Evolutionary conservation across 1,140 invertebrate species (phyloP).

Genomic region (Neotoxoptera formosana): DNA sequence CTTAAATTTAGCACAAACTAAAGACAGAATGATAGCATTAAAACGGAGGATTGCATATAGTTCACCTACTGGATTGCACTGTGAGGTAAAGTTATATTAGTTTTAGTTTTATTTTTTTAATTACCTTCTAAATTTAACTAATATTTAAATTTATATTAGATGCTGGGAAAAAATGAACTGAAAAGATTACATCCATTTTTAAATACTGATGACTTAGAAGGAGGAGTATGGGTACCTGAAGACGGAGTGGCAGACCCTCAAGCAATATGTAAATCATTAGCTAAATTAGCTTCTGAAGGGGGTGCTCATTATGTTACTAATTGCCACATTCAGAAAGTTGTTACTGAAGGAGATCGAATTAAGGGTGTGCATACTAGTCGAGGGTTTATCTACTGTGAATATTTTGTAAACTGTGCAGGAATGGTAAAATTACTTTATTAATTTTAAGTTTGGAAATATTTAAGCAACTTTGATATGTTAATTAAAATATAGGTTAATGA

Average conservation of each 20-base stretch:
- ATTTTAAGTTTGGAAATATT: neutral
- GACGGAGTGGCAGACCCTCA: conserved; percentile 75
- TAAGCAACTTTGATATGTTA: neutral
- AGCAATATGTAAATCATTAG: conserved; percentile 70
- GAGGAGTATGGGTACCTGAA: conserved; percentile 77
- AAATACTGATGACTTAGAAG: conserved; percentile 73
- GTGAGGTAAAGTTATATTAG: conserved; percentile 64
- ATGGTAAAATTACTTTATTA: conserved; percentile 66
- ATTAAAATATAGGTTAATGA: neutral
- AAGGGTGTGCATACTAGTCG: conserved; percentile 69
- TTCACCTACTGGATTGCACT: conserved; percentile 67
- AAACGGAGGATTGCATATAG: conserved; percentile 69
- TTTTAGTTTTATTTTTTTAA: neutral
- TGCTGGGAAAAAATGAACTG: conserved; percentile 64
- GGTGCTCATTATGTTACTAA: conserved; percentile 71
- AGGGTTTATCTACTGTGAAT: conserved; percentile 73
- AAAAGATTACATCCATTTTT: conserved; percentile 70
- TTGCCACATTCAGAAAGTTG: conserved; percentile 69
- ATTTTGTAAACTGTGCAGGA: conserved; percentile 78
- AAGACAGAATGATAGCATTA: conserved; percentile 74
- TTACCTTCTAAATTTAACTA: neutral
- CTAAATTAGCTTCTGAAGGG: conserved; percentile 68
- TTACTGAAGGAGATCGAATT: conserved; percentile 70
- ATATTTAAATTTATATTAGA: conserved; percentile 60
- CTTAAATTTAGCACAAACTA: conserved; percentile 75